These are phyloP conservation scores for Limenitis arthemis DNA, from an alignment of 2,888 invertebrate genomes.

Conservation along the genomic window DNA sequence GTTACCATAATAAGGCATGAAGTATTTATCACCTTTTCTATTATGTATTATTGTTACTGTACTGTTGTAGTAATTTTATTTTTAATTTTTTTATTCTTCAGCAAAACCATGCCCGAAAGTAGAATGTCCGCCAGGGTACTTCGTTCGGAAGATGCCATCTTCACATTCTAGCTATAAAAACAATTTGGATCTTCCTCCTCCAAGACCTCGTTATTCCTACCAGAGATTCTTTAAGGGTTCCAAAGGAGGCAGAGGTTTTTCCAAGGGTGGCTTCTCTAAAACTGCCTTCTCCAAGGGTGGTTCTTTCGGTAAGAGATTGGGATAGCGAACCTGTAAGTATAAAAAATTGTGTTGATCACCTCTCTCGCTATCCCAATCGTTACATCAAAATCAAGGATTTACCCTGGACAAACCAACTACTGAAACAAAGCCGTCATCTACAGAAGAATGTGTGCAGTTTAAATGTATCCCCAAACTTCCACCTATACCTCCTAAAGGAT, in stretches of 20 bases:
- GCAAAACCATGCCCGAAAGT: constrained; percentile 63
- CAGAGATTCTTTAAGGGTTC: constrained; percentile 43
- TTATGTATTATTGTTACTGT: too few species aligned
- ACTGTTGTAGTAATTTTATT: too few species aligned
- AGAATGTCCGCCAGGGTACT: constrained; percentile 76
- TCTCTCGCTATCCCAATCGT: constrained; percentile 32
- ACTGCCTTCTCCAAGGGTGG: constrained; percentile 38
- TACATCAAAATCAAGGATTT: constrained; percentile 42
- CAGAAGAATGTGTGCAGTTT: constrained; percentile 65
- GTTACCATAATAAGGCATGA: too few species aligned
- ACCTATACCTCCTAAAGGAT: constrained; percentile 49
- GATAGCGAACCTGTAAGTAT: too few species aligned
- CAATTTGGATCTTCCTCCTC: constrained; percentile 68
- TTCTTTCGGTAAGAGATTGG: constrained; percentile 28
- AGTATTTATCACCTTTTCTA: too few species aligned
- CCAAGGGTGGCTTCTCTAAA: constrained; percentile 33
- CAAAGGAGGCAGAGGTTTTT: constrained; percentile 33
- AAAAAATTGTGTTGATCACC: too few species aligned
- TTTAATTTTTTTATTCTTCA: constrained; percentile 27
- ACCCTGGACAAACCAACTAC: constrained; percentile 46
- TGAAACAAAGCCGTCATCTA: constrained; percentile 16
- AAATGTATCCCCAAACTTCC: constrained; percentile 67
- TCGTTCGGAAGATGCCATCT: constrained; percentile 58
- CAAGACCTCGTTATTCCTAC: constrained; percentile 51
- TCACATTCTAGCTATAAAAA: constrained; percentile 60